Base-by-base conservation (phyloP, 1,140 invertebrate genomes). In the Drosophila sulfurigaster region DNA sequence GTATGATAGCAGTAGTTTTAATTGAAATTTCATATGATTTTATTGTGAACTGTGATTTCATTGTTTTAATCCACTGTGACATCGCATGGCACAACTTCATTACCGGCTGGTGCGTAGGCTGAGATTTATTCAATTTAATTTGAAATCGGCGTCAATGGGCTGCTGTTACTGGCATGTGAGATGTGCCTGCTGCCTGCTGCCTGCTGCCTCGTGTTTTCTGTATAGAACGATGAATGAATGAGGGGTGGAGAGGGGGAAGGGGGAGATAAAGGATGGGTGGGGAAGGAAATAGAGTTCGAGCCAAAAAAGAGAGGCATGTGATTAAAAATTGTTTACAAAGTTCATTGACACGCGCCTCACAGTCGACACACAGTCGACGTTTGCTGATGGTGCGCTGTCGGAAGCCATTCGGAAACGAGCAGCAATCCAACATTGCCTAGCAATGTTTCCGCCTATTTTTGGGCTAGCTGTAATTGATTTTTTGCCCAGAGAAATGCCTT, bases 81-180 rank as follows among this genome's bases (percentile, higher is more conserved):
- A 48, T 57, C 41, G 51, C 38, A 32, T 35, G 56, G 30, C 11
- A 64, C 52, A 76, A 67, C 79, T 79, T 87, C 79, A 87, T 86
- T 87, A 82, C 63, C 69, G 35, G 45, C 59, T 51, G 56, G 62
- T 83, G 81, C 64, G 85, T 78, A 70, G 64, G 67, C 74, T 38
- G 68, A 73, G 83, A 89, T 89, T 88, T 89, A 88, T 88, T 88
- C 85, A 89, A 88, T 88, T 88, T 83, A 89, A 89, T 89, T 88
- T 81, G 78, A 74, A 82, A 89, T 88, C 80, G 77, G 83, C 80
- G 64, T 75, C 74, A 83, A 87, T 77, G 52, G 51, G 57, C 75
- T 72, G 58, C 32, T 52, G 66, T 60, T 52, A 45, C 25, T 16
- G 60, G 38, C 48, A 54, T 48, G 13, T 46, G 56, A 10, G 8